Conservation (phyloP, 2,797 vertebrate species). For the Poeciliopsis turneri region DNA sequence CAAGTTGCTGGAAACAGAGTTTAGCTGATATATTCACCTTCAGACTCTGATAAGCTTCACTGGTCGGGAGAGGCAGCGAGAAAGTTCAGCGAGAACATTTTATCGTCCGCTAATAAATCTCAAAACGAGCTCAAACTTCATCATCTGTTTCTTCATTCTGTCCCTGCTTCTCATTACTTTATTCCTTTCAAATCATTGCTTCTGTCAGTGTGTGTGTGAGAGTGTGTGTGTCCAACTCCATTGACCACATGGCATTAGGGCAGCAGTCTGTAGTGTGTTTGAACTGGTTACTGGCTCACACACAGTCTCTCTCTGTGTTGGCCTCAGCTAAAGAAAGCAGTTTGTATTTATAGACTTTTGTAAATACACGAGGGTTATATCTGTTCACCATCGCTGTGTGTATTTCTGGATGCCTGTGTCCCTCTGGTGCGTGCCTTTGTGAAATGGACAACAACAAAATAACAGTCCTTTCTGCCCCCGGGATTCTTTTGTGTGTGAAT, state of each 20-base stretch:
- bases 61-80: background rate
- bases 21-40: background rate
- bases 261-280: constrained; percentile 11
- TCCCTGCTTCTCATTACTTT: background rate
- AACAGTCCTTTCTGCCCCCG: constrained; percentile 46
- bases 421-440: constrained; percentile 57
- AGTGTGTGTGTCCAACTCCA: background rate
- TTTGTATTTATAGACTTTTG: constrained; percentile 72
- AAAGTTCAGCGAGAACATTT: background rate
- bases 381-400: constrained; percentile 59
- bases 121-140: background rate
- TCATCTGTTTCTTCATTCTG: background rate
- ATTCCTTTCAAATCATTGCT: constrained; percentile 1
- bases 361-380: constrained; percentile 74
- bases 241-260: constrained; percentile 1
- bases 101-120: background rate
- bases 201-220: background rate
- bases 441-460: constrained; percentile 61
- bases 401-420: constrained; percentile 66
- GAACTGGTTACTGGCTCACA: constrained; percentile 18
- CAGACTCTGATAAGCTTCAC: background rate
- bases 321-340: constrained; percentile 63
- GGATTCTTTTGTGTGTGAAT: constrained; percentile 8
- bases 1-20: background rate
- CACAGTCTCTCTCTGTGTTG: constrained; percentile 54